These are phyloP conservation scores for Drusus annulatus DNA, from an alignment of 1,140 invertebrate genomes.

Conservation along the genomic window DNA sequence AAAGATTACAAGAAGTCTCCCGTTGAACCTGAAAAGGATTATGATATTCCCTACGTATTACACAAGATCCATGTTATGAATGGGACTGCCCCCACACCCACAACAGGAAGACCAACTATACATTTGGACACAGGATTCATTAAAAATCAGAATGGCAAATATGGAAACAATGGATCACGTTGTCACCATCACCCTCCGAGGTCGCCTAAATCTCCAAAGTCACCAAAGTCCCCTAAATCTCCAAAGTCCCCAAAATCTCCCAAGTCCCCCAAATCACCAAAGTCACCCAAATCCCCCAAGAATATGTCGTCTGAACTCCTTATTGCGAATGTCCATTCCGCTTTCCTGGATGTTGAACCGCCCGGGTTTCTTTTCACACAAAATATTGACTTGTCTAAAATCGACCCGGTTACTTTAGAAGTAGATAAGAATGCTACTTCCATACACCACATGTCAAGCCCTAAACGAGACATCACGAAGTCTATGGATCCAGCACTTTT, in stretches of 20 bases:
- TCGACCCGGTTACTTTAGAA: slow-evolving; percentile 79
- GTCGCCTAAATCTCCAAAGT: slow-evolving; percentile 73
- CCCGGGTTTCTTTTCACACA: slow-evolving; percentile 79
- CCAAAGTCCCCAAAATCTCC: slow-evolving; percentile 73
- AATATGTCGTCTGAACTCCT: slow-evolving; percentile 68
- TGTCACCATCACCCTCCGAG: slow-evolving; percentile 73
- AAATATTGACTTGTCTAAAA: slow-evolving; percentile 80
- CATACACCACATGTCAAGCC: slow-evolving; percentile 76
- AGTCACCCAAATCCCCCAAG: slow-evolving; percentile 68
- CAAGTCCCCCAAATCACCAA: slow-evolving; percentile 73
- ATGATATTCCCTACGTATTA: slow-evolving; percentile 86
- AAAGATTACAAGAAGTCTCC: slow-evolving; percentile 64
- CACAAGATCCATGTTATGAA: slow-evolving; percentile 89
- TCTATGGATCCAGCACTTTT: slow-evolving; percentile 76
- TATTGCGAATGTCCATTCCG: slow-evolving; percentile 59
- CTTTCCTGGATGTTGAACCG: slow-evolving; percentile 68
- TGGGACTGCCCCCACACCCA: slow-evolving; percentile 78
- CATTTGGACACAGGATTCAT: slow-evolving; percentile 65
- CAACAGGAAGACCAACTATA: slow-evolving; percentile 64
- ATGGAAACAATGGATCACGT: slow-evolving; percentile 64
- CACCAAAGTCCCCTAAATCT: slow-evolving; percentile 73
- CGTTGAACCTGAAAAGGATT: slow-evolving; percentile 67
- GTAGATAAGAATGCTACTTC: slow-evolving; percentile 75
- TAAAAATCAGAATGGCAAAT: slow-evolving; percentile 67
- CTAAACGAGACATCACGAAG: slow-evolving; percentile 78